These are phyloP conservation scores for Rhingia campestris DNA, from an alignment of 2,888 invertebrate genomes.

Conservation along the genomic window DNA sequence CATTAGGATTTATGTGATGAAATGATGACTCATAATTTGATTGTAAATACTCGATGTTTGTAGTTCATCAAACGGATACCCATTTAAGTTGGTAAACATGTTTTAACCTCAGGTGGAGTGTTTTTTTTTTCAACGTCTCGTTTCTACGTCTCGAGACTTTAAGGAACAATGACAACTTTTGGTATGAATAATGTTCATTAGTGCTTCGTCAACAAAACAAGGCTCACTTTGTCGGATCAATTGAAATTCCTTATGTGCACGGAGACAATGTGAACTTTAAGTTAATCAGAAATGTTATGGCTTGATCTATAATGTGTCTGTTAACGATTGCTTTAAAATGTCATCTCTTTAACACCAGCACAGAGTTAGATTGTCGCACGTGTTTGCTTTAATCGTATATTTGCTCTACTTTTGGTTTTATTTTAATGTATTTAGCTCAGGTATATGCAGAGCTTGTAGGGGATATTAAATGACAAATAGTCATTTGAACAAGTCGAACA, in stretches of 20 bases:
- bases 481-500: no score
- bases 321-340: not conserved
- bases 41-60: not conserved
- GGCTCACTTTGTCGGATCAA: not conserved
- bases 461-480: no score
- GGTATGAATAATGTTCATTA: conserved; percentile 8
- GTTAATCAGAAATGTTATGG: not conserved
- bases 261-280: not conserved
- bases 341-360: not conserved
- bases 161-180: conserved; percentile 4
- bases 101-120: not conserved
- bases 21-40: not conserved
- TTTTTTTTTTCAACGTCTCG: not conserved
- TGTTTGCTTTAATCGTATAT: not conserved
- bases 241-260: conserved; percentile 6
- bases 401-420: conserved; percentile 4
- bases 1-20: not conserved
- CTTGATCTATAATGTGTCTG: not conserved
- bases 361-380: not conserved
- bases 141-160: not conserved
- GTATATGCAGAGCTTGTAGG: no score
- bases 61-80: conserved; percentile 12
- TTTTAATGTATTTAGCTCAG: no score
- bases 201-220: conserved; percentile 19
- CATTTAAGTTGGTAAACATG: not conserved